Evolutionary conservation across 2,888 invertebrate species (phyloP).

Genomic region (Rhogogaster chlorosoma): DNA sequence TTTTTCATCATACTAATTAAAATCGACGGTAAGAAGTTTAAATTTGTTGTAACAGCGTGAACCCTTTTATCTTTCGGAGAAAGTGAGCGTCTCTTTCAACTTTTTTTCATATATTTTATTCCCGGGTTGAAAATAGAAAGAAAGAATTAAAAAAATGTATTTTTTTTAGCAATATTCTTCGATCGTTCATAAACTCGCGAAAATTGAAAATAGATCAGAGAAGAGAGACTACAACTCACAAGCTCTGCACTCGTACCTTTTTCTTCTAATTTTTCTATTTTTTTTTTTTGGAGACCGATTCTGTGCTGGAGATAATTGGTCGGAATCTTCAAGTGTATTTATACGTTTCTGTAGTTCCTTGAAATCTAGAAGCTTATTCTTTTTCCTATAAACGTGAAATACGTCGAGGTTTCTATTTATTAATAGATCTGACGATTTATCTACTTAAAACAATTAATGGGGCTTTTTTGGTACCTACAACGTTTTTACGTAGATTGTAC

Average conservation of each 20-base stretch:
- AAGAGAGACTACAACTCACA: background rate
- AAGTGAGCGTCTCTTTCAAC: background rate
- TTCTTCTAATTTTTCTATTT: background rate
- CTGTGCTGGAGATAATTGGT: background rate
- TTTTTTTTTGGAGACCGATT: background rate
- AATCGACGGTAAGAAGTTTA: background rate
- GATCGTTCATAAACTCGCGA: background rate
- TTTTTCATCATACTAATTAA: background rate
- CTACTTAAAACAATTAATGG: conserved; percentile 40
- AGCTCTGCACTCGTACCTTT: background rate
- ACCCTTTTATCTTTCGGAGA: background rate
- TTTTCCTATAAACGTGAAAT: background rate
- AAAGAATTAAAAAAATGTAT: background rate
- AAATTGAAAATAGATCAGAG: background rate
- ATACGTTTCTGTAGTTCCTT: background rate
- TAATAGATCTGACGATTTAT: conserved; percentile 43
- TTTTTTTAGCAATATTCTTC: background rate
- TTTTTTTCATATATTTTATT: background rate
- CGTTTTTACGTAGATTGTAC: background rate
- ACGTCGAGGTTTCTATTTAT: conserved; percentile 11
- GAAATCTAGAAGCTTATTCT: conserved; percentile 5
- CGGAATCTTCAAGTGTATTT: background rate
- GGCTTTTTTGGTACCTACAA: conserved; percentile 18
- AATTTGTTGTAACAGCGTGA: background rate
- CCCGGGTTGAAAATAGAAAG: background rate